These are phyloP conservation scores for Oreochromis aureus DNA, from an alignment of 2,113 vertebrate genomes.

Conservation along the genomic window DNA sequence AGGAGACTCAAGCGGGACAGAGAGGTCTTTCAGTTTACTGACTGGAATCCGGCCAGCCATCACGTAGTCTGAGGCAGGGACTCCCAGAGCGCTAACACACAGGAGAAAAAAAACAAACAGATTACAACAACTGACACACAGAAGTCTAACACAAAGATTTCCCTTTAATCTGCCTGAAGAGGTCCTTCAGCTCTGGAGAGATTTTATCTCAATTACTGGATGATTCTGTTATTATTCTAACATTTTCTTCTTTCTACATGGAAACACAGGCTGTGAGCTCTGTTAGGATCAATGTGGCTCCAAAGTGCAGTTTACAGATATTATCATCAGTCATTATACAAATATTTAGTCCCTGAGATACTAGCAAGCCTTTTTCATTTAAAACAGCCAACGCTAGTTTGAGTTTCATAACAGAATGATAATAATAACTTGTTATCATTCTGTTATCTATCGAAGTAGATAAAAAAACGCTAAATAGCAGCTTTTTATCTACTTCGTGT, in stretches of 20 bases:
- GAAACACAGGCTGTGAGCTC: neutral
- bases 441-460: too few relatives aligned
- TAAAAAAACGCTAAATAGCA: too few relatives aligned
- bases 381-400: neutral
- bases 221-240: neutral
- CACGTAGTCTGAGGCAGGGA: slow-evolving; percentile 82
- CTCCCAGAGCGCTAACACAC: slow-evolving; percentile 67
- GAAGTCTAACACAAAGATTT: neutral
- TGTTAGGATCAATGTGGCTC: neutral
- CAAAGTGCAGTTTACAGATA: neutral
- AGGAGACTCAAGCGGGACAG: slow-evolving; percentile 75
- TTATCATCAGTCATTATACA: neutral
- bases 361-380: neutral
- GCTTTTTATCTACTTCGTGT: too few relatives aligned
- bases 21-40: slow-evolving; percentile 72
- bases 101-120: too few relatives aligned
- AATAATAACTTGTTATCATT: neutral
- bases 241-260: neutral
- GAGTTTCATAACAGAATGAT: neutral
- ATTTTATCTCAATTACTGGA: neutral
- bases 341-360: neutral
- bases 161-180: neutral
- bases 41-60: slow-evolving; percentile 79
- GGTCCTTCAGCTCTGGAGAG: neutral
- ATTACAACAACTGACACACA: neutral